Evolutionary conservation across 2,888 invertebrate genomes (phyloP).

Genomic region (Incurvaria masculella): DNA sequence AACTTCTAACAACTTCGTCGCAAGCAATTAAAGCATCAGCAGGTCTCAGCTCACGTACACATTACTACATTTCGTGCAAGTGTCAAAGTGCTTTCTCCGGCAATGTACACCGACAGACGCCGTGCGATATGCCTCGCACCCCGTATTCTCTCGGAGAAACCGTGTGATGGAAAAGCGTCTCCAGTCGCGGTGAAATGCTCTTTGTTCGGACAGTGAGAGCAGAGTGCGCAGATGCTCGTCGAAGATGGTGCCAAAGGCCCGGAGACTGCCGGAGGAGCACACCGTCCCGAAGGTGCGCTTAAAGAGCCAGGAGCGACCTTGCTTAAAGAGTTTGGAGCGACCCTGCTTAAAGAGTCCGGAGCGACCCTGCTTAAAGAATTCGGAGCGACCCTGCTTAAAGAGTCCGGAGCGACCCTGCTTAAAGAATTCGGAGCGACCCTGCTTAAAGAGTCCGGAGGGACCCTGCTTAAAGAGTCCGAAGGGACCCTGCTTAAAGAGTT

Average conservation of each 20-base stretch:
- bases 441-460: slow-evolving; percentile 35
- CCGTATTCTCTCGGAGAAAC: slow-evolving; percentile 35
- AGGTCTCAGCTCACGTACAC: neutral
- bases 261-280: slow-evolving; percentile 20
- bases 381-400: no score
- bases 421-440: no score
- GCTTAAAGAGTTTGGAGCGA: slow-evolving; percentile 1
- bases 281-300: slow-evolving; percentile 31
- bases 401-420: slow-evolving; percentile 17
- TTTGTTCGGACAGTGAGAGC: slow-evolving; percentile 26
- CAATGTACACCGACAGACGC: neutral
- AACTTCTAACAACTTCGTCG: neutral
- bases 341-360: slow-evolving; percentile 38
- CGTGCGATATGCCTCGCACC: neutral
- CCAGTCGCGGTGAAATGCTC: slow-evolving; percentile 33
- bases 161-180: slow-evolving; percentile 34
- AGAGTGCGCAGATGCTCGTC: slow-evolving; percentile 38
- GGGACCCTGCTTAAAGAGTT: no score
- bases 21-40: neutral
- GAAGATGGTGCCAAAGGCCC: slow-evolving; percentile 22
- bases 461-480: no score
- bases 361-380: slow-evolving; percentile 17
- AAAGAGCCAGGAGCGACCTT: slow-evolving; percentile 26
- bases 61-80: neutral
- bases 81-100: neutral